Percentiles rank a stretch among this genome's conserved stretches.
Conservation (phyloP, 1,140 invertebrate species). For the Drosophila lowei region DNA sequence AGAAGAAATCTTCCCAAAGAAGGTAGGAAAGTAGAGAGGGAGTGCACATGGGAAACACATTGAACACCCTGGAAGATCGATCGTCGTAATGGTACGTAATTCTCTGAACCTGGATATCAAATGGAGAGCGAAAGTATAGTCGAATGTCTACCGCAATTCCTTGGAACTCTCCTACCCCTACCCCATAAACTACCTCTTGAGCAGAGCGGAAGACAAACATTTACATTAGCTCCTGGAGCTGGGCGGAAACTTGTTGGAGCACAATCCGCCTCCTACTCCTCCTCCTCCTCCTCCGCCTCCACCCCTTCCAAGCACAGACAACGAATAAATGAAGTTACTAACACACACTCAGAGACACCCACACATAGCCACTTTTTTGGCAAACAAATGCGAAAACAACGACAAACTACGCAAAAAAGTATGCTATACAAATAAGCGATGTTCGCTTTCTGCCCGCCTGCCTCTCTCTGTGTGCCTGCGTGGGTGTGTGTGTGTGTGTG, state of each 20-base stretch:
- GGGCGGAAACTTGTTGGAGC: constrained; percentile 49
- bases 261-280: not conserved
- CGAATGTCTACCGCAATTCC: no score
- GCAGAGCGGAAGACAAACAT: constrained; percentile 36
- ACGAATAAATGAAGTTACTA: constrained; percentile 54
- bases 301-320: not conserved
- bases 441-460: constrained; percentile 37
- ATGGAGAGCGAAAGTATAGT: no score
- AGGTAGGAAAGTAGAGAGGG: no score
- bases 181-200: no score
- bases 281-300: no score
- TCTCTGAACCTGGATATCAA: no score
- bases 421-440: constrained; percentile 69
- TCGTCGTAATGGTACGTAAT: no score
- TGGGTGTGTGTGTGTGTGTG: constrained; percentile 41
- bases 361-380: constrained; percentile 33
- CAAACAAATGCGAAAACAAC: constrained; percentile 69
- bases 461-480: constrained; percentile 3
- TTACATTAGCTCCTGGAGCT: constrained; percentile 47
- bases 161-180: no score
- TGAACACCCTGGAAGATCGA: no score
- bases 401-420: constrained; percentile 76
- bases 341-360: constrained; percentile 23
- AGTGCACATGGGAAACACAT: no score
- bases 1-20: no score